These are phyloP conservation scores for Loriculus beryllinus DNA, from an alignment of 2,797 vertebrate species.

Conservation along the genomic window DNA sequence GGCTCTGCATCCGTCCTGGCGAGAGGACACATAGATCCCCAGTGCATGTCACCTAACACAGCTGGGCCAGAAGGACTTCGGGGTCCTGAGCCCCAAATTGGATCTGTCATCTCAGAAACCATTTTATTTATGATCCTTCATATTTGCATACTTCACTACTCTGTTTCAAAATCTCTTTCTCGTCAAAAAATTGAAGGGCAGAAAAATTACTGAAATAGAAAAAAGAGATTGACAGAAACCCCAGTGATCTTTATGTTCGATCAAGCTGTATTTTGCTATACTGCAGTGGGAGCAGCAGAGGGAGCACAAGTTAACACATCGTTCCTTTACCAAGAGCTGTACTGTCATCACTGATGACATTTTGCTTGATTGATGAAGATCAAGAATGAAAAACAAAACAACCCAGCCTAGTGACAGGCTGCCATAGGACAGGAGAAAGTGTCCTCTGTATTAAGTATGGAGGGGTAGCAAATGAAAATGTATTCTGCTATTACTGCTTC, in stretches of 20 bases:
- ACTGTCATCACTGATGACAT: neutral
- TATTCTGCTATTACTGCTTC: neutral
- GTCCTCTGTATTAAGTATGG: neutral
- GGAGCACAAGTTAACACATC: slow-evolving; percentile 66
- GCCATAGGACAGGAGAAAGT: neutral
- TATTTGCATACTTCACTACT: fast-evolving
- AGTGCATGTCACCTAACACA: fast-evolving
- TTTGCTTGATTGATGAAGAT: slow-evolving; percentile 1
- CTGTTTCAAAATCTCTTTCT: neutral
- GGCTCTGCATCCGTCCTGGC: neutral
- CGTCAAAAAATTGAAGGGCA: neutral
- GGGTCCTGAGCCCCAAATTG: fast-evolving
- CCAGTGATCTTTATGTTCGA: neutral
- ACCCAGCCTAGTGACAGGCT: neutral
- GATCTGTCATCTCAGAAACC: neutral
- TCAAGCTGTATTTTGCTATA: slow-evolving; percentile 37
- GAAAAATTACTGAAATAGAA: neutral
- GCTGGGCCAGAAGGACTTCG: fast-evolving
- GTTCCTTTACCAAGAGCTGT: neutral
- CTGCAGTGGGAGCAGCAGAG: slow-evolving; percentile 60
- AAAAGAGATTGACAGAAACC: neutral
- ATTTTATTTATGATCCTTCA: fast-evolving
- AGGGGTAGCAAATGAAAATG: neutral
- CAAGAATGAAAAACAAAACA: neutral
- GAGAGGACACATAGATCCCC: neutral